Base-by-base conservation (phyloP, 1,140 invertebrate species). In the Pachyrhynchus sulphureomaculatus region DNA sequence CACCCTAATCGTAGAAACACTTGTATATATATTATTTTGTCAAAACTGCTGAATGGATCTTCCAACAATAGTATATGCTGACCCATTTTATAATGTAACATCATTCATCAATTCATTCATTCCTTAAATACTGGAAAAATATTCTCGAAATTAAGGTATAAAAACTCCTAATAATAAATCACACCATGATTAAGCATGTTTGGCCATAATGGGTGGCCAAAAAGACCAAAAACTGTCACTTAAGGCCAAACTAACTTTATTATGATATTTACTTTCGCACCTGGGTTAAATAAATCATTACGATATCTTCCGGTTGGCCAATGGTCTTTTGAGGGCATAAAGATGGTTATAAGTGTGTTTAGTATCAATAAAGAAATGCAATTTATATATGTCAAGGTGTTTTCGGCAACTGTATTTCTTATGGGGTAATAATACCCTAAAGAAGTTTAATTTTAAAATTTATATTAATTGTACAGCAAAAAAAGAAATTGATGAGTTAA, bases 101-200 rank as follows among this genome's bases (percentile, higher is more conserved):
- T 4, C 49, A 52, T 52, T 52, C 49, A 36, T 52, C 49, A 52
- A 29, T 21, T 37, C 51, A 54, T 54, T 54, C 41, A 54, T 54
- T 41, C 29, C 51, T 42, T 54, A 54, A 54, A 54, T 54, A 54
- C 21, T 37, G 42, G 41, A 42, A 54, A 54, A 54, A 37, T 54
- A 37, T 37, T n/a, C 51, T 41, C 42, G 42, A 54, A 54, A 54
- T 54, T 54, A 54, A 55, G 53, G 39, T 39, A 55, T 55, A 55
- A 44, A 33, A 39, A 55, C 10, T 24, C 24, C 24, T 42, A 10
- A 10, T 20, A 15, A 55, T 55, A 55, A 55, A 55, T 55, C 53
- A 55, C 24, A 17, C 4, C 21, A 26, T 55, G 53, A 55, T 33
- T 45, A 55, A 44, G 53, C 53, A 45, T 55, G 53, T 55, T 55